These are phyloP conservation scores for Rhynchophorus ferrugineus DNA, from an alignment of 1,140 invertebrate genomes.

Conservation along the genomic window DNA sequence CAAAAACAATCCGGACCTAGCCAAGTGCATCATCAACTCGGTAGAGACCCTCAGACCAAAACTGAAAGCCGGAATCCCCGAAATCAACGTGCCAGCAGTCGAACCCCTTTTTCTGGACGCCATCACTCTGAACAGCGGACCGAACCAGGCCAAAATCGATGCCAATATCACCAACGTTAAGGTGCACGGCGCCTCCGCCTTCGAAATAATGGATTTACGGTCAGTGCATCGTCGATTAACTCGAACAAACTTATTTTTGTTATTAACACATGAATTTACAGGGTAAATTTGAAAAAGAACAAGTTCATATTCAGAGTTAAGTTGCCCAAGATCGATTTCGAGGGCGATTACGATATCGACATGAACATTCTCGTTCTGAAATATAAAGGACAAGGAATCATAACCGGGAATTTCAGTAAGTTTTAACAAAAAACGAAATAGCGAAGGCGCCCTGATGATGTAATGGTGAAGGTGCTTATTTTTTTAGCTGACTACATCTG, in stretches of 20 bases:
- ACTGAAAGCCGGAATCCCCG: conserved; percentile 54
- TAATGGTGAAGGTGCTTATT: no score
- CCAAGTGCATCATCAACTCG: conserved; percentile 56
- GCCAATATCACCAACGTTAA: conserved; percentile 34
- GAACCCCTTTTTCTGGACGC: conserved; percentile 56
- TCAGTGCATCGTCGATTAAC: conserved; percentile 22
- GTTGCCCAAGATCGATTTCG: conserved; percentile 45
- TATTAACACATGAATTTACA: conserved; percentile 33
- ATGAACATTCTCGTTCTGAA: conserved; percentile 51
- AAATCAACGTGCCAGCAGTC: conserved; percentile 55
- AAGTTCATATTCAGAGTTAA: conserved; percentile 40
- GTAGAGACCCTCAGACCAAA: conserved; percentile 52
- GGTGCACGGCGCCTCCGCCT: conserved; percentile 31
- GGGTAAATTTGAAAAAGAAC: conserved; percentile 46
- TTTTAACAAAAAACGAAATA: conserved; percentile 24
- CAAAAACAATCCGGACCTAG: conserved; percentile 52
- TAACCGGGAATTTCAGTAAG: conserved; percentile 62
- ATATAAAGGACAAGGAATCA: conserved; percentile 54
- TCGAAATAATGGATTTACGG: conserved; percentile 32
- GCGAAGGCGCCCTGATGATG: background rate
- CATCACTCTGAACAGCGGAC: conserved; percentile 32
- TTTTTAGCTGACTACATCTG: conserved; percentile 50
- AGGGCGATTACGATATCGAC: conserved; percentile 50
- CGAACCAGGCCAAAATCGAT: conserved; percentile 28
- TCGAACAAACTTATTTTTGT: background rate